These are phyloP conservation scores for Trichomalopsis sarcophagae DNA, from an alignment of 1,140 invertebrate species.

Conservation along the genomic window DNA sequence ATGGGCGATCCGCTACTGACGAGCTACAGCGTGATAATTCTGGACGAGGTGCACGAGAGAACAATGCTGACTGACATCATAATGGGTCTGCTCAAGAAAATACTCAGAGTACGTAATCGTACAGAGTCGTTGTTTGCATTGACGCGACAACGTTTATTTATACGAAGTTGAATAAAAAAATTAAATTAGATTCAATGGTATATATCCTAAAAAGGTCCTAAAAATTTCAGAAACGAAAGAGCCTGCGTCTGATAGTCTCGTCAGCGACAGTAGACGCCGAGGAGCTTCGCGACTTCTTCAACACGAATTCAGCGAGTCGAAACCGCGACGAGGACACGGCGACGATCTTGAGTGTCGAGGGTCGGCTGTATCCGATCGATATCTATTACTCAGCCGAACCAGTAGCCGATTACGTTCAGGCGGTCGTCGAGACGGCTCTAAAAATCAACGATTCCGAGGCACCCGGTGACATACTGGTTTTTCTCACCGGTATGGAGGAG, in stretches of 20 bases:
- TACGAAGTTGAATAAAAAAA: no score
- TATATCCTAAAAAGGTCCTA: no score
- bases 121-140: no score
- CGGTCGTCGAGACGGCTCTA: constrained; percentile 89
- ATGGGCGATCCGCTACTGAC: constrained; percentile 94
- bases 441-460: constrained; percentile 92
- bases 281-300: constrained; percentile 91
- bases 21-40: constrained; percentile 91
- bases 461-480: constrained; percentile 92
- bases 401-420: constrained; percentile 92
- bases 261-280: constrained; percentile 97
- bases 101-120: constrained; percentile 78
- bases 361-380: constrained; percentile 91
- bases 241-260: constrained; percentile 90
- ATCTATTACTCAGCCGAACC: constrained; percentile 90
- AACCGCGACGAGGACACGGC: constrained; percentile 81
- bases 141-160: no score
- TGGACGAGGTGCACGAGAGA: constrained; percentile 98
- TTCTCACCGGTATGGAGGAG: constrained; percentile 96
- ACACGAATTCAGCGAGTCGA: constrained; percentile 78
- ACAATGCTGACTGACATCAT: constrained; percentile 95
- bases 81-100: constrained; percentile 95
- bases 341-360: constrained; percentile 91
- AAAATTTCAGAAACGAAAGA: constrained; percentile 84
- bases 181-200: no score